Base-by-base conservation (phyloP, 2,113 vertebrate species). In the Pachypanchax playfairii region DNA sequence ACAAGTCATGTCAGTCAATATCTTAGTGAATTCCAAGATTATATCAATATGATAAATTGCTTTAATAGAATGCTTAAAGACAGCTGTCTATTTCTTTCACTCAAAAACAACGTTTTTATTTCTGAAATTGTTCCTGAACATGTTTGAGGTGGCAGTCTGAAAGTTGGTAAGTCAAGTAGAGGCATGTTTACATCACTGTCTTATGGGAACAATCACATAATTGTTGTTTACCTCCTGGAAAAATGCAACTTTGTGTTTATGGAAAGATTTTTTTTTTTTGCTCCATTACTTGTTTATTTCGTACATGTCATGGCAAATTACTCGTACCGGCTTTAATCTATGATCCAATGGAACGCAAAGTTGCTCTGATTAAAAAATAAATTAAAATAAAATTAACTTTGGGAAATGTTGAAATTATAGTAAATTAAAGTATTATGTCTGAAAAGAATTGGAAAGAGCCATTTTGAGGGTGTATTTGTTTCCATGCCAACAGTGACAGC, bases 231-330 rank as follows among this genome's bases (percentile, higher is more conserved):
- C 36, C 57, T 38, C 66, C 24, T 4, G 3, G 62, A 4, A 18
- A 82, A 79, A 65, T 42, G 12, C 13, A 54, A 65, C 54, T 51
- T 56, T 64, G 59, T 56, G 31, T 61, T 70, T 31, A 65, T 39
- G 52, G 41, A 47, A 73, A 60, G 6, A 51, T 56, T 29, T 31
- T 31, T 31, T n/a, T n/a, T 61, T 36, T 44, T 17, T 53, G 0
- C 14, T 47, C 24, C 2, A 33, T 14, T 28, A 28, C 29, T 39
- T 69, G 50, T 77, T 72, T 62, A 59, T 60, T 46, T 54, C 15
- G 28, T 11, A 5, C 17, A 39, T 25, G 21, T 61, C 41, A 38
- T 13, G 24, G 12, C 35, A 29, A 43, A 25, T 14, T 65, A 29
- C 50, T 80, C 18, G 33, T 22, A 15, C 25, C 17, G 5, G 49